Base-by-base conservation (phyloP, 2,797 vertebrate species). In the Bovichtus diacanthus region DNA sequence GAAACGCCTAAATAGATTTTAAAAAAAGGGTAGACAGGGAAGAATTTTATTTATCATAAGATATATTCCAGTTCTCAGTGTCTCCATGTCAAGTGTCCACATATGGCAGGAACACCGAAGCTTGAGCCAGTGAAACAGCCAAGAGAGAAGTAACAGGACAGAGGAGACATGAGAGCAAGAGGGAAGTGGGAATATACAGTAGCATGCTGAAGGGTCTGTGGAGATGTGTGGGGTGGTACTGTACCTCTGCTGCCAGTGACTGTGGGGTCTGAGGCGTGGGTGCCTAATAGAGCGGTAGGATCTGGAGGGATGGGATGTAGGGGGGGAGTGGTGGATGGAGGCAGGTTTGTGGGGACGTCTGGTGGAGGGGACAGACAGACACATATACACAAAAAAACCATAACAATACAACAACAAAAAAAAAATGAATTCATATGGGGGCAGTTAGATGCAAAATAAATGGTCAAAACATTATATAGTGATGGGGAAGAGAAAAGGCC, bases 261-360 rank as follows among this genome's bases (percentile, higher is more conserved):
- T 95, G 96, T 95, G 90, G 96, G 94, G 94, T 96, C 95, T 95
- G 95, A 95, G 95, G 93, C 95, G 93, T 95, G 96, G 96, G 93
- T 90, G 95, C 95, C 95, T 98, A 99, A 96, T 94, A 95, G 94
- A 94, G 94, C 95, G 91, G 96, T 96, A 94, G 96, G 96, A 95
- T 97, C 97, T 96, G 97, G 95, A 96, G 95, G 96, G 95, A 96
- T 95, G 96, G 96, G 96, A 95, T 96, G 97, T 93, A 96, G 95
- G 96, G 96, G 96, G 95, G 96, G 95, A 93, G 96, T 96, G 96
- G 96, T 97, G 95, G 96, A 96, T 96, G 97, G 94, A 96, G 96
- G 96, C 96, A 94, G 96, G 96, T 96, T 97, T 94, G 95, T 98
- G 95, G 97, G 96, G 94, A 84, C 93, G 94, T 98, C 98, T 99